Percentiles rank a stretch among this genome's conserved stretches.
phyloP scores from a whole-genome alignment of 2,797 vertebrate species.

The Picus viridis region DNA sequence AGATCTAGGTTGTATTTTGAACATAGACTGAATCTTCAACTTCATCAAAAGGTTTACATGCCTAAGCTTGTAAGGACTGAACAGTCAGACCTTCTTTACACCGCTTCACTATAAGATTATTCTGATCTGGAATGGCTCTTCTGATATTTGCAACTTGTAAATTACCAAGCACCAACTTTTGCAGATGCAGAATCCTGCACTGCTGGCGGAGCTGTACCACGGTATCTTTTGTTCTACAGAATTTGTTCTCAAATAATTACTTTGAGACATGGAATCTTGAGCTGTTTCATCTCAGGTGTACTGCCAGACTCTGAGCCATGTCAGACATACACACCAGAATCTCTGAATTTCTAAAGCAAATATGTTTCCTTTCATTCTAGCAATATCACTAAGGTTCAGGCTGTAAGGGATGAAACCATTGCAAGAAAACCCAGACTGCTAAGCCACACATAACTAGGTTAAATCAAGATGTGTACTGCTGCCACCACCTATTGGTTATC shows the following conservation, averaged over 20 bases:
- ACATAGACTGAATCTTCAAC: not conserved
- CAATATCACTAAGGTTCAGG: not conserved
- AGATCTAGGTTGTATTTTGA: not conserved
- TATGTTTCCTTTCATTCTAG: not conserved
- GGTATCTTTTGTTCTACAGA: not conserved
- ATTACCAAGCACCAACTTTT: not conserved
- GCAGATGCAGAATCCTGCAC: not conserved
- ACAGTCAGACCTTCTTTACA: not conserved
- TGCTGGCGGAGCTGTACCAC: not conserved
- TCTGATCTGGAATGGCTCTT: not conserved
- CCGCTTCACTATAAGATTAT: not conserved
- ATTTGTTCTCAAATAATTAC: not conserved
- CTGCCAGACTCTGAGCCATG: not conserved
- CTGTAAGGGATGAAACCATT: not conserved
- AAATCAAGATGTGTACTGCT: conserved; percentile 17
- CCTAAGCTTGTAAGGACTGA: not conserved
- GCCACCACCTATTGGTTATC: conserved; percentile 47
- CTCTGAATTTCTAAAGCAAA: not conserved
- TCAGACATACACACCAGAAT: not conserved
- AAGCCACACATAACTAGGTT: not conserved
- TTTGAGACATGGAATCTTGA: not conserved
- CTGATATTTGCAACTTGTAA: not conserved
- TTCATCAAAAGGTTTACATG: not conserved
- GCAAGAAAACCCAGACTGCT: not conserved
- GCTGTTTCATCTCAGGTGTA: not conserved